Evolutionary conservation across 2,797 vertebrate genomes (phyloP).

Genomic region (Eulemur mongoz): DNA sequence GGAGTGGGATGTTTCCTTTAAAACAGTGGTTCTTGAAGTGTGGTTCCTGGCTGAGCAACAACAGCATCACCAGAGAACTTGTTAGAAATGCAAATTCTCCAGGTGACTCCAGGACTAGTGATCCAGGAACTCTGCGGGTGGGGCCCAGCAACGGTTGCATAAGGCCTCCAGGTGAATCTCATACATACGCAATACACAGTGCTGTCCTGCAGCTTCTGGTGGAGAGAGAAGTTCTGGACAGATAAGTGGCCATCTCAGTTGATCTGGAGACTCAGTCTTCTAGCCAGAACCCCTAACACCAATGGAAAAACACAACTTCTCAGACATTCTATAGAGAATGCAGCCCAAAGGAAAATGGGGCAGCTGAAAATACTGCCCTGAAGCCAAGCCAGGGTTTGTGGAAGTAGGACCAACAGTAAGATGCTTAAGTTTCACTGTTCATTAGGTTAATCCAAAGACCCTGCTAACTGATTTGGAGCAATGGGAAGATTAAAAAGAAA

Average conservation of each 20-base stretch:
- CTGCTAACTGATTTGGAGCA: background rate
- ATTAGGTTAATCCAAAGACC: background rate
- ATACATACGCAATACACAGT: background rate
- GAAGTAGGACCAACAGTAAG: background rate
- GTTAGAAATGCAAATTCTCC: background rate
- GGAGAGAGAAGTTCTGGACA: background rate
- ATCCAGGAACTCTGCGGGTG: background rate
- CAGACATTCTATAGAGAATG: background rate
- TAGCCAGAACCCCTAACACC: background rate
- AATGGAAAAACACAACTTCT: background rate
- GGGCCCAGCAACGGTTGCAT: background rate
- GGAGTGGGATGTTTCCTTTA: background rate
- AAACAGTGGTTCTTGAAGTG: background rate
- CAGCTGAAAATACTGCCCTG: background rate
- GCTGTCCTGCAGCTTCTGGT: background rate
- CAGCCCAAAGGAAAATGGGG: background rate
- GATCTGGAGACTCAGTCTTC: background rate
- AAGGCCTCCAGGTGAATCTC: background rate
- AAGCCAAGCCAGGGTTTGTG: background rate
- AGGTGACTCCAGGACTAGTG: background rate
- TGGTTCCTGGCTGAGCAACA: background rate
- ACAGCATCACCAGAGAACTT: background rate
- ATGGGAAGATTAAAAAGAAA: background rate
- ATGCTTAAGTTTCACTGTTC: background rate
- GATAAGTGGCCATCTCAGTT: background rate